A percentile compares a stretch with the other conserved stretches of the same genome.
Conservation (phyloP, 2,888 invertebrate genomes). For the Drosophila longiperda region DNA sequence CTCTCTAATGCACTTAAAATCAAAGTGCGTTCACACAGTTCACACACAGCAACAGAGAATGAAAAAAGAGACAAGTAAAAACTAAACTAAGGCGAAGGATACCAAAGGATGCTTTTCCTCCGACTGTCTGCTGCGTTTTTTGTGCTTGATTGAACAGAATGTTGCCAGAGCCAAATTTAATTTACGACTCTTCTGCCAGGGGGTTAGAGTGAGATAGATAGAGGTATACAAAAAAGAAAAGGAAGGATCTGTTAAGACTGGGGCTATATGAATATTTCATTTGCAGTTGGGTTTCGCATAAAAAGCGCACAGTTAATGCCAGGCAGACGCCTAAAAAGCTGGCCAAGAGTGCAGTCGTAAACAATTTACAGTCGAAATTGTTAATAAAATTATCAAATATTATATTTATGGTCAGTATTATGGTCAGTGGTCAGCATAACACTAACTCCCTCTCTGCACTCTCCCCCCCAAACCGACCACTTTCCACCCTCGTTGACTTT, state of each 20-base stretch:
- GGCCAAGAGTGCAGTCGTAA: conserved; percentile 64
- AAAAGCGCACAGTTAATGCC: conserved; percentile 54
- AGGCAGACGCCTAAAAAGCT: conserved; percentile 71
- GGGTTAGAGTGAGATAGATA: conserved; percentile 16
- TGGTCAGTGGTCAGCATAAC: conserved; percentile 48
- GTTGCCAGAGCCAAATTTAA: conserved; percentile 77
- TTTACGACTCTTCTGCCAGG: conserved; percentile 64
- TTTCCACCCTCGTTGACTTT: conserved; percentile 45
- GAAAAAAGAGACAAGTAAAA: conserved; percentile 18
- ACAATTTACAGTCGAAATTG: conserved; percentile 79
- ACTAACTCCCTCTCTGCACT: not conserved
- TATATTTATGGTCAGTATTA: conserved; percentile 76
- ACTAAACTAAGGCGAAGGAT: conserved; percentile 47
- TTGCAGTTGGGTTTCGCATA: conserved; percentile 55
- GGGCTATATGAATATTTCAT: conserved; percentile 72
- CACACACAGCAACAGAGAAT: conserved; percentile 38
- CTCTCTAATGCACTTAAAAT: conserved; percentile 84
- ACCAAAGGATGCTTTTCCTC: conserved; percentile 43
- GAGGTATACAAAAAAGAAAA: conserved; percentile 16
- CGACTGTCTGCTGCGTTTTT: conserved; percentile 65
- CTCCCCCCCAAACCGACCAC: not conserved
- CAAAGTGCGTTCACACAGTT: conserved; percentile 79
- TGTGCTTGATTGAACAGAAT: conserved; percentile 81
- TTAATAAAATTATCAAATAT: conserved; percentile 82
- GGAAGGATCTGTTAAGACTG: conserved; percentile 17